These are phyloP conservation scores for Lepus timidus DNA, from an alignment of 2,113 vertebrate genomes.

Conservation along the genomic window DNA sequence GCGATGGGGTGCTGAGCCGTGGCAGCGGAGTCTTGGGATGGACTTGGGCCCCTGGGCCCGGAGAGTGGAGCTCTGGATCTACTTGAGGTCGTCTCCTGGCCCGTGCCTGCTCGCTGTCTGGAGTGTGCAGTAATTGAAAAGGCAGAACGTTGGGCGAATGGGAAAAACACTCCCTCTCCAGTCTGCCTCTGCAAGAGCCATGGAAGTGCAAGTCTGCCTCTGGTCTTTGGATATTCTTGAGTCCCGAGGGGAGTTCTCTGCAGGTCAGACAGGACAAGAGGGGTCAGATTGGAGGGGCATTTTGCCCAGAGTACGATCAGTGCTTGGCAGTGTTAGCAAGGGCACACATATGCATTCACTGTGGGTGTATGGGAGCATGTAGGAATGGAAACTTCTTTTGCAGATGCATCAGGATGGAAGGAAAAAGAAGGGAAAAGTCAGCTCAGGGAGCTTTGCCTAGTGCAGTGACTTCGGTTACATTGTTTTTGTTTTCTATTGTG, in stretches of 20 bases:
- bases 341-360: not conserved
- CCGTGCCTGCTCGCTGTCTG: conserved; percentile 31
- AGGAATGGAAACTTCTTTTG: conserved; percentile 62
- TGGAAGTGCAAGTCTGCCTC: not conserved
- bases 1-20: not conserved
- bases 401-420: conserved; percentile 62
- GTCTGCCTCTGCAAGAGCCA: not conserved
- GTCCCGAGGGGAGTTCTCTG: conserved; percentile 55
- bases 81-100: not conserved
- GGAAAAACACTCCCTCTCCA: conserved; percentile 61
- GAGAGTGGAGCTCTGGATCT: not conserved
- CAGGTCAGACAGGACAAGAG: conserved; percentile 54
- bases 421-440: conserved; percentile 24
- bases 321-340: conserved; percentile 15
- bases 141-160: conserved; percentile 65
- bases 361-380: not conserved
- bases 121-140: conserved; percentile 45
- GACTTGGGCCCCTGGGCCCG: not conserved
- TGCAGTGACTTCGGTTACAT: not conserved
- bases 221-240: conserved; percentile 30
- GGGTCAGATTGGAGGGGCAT: conserved; percentile 17
- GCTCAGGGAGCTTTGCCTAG: not conserved
- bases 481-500: conserved; percentile 1
- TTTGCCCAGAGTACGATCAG: not conserved
- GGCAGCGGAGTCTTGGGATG: not conserved